These are phyloP conservation scores for Takifugu bimaculatus DNA, from an alignment of 2,113 vertebrate species.

Conservation along the genomic window DNA sequence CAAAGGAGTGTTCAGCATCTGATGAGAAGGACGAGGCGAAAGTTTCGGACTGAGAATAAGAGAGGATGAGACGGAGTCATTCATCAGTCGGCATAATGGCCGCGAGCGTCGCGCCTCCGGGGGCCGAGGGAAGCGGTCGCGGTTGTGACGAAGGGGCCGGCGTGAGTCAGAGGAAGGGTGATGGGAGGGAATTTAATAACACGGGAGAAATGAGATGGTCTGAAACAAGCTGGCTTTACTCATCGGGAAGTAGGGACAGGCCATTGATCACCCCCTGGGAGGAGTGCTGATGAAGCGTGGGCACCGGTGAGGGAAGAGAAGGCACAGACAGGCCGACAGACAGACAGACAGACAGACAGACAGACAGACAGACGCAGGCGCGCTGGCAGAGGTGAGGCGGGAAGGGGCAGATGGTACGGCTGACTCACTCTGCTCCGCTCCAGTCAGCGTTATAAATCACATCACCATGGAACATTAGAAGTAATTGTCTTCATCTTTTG, in stretches of 20 bases:
- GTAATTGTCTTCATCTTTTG: slow-evolving; percentile 41
- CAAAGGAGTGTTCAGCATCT: too few relatives aligned
- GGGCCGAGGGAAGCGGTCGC: slow-evolving; percentile 35
- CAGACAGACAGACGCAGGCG: slow-evolving; percentile 55
- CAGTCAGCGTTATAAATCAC: slow-evolving; percentile 64
- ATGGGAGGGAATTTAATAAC: slow-evolving; percentile 67
- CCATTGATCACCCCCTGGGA: slow-evolving; percentile 63
- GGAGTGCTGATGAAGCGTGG: slow-evolving; percentile 63
- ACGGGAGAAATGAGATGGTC: slow-evolving; percentile 57
- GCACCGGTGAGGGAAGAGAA: slow-evolving; percentile 44
- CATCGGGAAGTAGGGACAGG: slow-evolving; percentile 54
- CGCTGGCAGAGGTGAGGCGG: slow-evolving; percentile 68
- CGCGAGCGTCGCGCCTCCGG: slow-evolving; percentile 29
- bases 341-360: slow-evolving; percentile 50
- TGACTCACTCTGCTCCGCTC: slow-evolving; percentile 69
- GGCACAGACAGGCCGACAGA: slow-evolving; percentile 23
- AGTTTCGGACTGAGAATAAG: slow-evolving; percentile 26
- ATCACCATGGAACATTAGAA: slow-evolving; percentile 35
- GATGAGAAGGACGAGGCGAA: slow-evolving; percentile 20
- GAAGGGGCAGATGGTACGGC: slow-evolving; percentile 70
- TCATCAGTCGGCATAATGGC: slow-evolving; percentile 50
- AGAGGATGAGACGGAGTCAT: slow-evolving; percentile 41
- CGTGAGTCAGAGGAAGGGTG: slow-evolving; percentile 66
- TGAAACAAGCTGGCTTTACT: slow-evolving; percentile 55
- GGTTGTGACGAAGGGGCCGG: slow-evolving; percentile 30